Percentiles rank a stretch among this genome's conserved stretches.
These are phyloP conservation scores for Ailurus styani DNA, from an alignment of 2,113 vertebrate genomes.

Conservation along the genomic window DNA sequence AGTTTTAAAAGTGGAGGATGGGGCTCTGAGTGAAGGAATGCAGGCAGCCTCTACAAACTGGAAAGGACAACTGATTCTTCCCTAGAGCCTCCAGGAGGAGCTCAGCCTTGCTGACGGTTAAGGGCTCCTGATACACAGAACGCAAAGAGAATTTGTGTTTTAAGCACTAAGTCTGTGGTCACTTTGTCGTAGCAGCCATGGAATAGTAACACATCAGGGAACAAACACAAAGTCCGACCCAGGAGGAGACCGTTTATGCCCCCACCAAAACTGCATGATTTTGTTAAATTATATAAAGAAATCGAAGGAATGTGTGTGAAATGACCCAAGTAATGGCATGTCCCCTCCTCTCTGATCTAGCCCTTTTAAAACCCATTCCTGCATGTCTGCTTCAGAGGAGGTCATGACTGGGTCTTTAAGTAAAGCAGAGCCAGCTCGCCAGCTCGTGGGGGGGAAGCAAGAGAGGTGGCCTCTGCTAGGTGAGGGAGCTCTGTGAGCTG, in stretches of 20 bases:
- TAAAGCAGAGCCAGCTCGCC: neutral
- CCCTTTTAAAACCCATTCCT: neutral
- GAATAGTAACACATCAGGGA: neutral
- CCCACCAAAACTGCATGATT: neutral
- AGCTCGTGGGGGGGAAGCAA: neutral
- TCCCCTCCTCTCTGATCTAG: neutral
- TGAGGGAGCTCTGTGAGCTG: neutral
- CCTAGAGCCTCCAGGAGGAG: neutral
- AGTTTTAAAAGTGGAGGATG: neutral
- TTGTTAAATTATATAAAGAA: neutral
- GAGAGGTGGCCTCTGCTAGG: neutral
- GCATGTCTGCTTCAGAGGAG: neutral
- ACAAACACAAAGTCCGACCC: neutral
- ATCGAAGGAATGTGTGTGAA: neutral
- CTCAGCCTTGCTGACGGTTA: neutral
- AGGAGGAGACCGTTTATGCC: neutral
- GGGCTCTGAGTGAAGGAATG: neutral
- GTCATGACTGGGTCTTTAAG: neutral
- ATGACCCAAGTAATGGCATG: neutral
- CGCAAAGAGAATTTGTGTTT: neutral
- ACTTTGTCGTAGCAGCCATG: neutral
- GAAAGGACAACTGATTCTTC: neutral
- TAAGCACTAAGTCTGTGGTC: neutral
- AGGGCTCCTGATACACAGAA: neutral
- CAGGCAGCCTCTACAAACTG: neutral